Evolutionary conservation across 2,113 vertebrate genomes (phyloP), one percentile per base, ranked within the genome.

Genomic region (Sorex fumeus): DNA sequence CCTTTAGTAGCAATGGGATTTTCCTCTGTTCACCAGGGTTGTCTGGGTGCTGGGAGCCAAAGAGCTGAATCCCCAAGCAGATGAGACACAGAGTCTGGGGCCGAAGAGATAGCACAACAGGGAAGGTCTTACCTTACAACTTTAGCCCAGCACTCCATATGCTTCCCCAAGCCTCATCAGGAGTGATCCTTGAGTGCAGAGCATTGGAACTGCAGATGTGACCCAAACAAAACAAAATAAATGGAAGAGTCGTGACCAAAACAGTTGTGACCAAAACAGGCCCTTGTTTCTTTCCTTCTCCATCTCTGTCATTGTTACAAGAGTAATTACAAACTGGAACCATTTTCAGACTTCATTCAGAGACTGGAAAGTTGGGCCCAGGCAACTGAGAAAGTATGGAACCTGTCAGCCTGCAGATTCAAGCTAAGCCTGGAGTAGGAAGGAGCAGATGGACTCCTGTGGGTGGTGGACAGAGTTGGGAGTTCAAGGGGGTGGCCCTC

Each of bases 401-500:
- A 71, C 60, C 28, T 12, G 10, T 74, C 50, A 50, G 19, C 21
- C 21, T 25, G 16, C 34, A 86, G 80, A 96, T 93, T 88, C 95
- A 96, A 93, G 75, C 75, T 40, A 69, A 94, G 75, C 77, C 64
- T 67, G 47, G 53, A 86, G 64, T 5, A 0, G 11, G 53, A 30
- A 60, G 28, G 69, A 91, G 87, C 93, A 94, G 96, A 96, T 96
- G 94, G 95, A 60, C 6, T 60, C 78, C 25, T 34, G 64, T 34
- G 86, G 95, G 71, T 76, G 84, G 74, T 12, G 23, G 92, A 88
- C 36, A 30, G 88, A 83, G 69, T 76, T n/a, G 21, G 83, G 91
- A 93, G 90, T 57, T 67, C 25, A 3, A 88, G 89, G 66, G 12
- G 9, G 18, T 4, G 76, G 84, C 53, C 77, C 88, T 85, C 34